These are phyloP conservation scores for Caloenas nicobarica DNA, from an alignment of 2,113 vertebrate species.

Conservation along the genomic window DNA sequence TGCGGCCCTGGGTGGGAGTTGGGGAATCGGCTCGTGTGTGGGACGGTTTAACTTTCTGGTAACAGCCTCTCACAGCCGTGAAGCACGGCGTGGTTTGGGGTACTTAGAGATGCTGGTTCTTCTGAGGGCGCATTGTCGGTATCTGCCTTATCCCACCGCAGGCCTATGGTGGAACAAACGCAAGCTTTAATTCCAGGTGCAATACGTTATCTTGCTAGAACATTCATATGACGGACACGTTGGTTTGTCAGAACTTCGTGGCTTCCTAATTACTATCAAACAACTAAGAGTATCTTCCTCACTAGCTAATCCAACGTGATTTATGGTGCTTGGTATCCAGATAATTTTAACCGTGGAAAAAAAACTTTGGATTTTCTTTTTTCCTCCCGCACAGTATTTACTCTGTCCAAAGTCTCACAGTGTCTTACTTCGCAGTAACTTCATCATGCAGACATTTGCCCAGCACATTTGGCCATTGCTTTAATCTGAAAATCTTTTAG, in stretches of 20 bases:
- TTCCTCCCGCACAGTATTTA: background rate
- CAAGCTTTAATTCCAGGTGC: background rate
- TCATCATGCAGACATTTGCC: background rate
- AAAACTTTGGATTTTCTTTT: rapidly evolving
- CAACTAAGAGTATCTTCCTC: rapidly evolving
- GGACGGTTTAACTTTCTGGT: rapidly evolving
- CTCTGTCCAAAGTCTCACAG: background rate
- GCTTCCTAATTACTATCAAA: background rate
- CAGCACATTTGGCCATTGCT: rapidly evolving
- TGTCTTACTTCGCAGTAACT: background rate
- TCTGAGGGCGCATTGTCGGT: rapidly evolving
- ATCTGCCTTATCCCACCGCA: rapidly evolving
- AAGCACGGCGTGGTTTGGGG: background rate
- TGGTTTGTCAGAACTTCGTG: background rate
- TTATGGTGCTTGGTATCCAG: background rate
- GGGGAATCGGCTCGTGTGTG: rapidly evolving
- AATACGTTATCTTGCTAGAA: background rate
- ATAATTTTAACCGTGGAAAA: background rate
- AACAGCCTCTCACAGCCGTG: rapidly evolving
- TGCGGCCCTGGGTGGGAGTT: background rate
- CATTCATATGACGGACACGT: rapidly evolving
- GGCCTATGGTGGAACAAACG: background rate
- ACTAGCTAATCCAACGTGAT: rapidly evolving
- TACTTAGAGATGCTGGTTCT: rapidly evolving
- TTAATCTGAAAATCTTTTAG: background rate